phyloP scores from a whole-genome alignment of 2,888 invertebrate genomes.

The Seira sanloemensis region DNA sequence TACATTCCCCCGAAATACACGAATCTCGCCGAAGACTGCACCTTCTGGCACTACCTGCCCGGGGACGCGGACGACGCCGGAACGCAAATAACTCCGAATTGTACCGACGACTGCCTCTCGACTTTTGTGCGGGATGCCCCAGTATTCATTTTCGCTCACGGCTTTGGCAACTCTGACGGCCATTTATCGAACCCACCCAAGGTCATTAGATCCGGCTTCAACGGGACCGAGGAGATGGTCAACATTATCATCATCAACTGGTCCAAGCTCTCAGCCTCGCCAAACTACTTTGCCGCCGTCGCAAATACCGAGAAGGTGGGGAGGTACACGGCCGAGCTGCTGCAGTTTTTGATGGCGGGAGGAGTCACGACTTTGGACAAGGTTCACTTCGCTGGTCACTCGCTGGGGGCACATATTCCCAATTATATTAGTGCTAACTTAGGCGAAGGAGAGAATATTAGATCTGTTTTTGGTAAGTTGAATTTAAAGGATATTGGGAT shows the following conservation, averaged over 20 bases:
- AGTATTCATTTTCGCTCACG: not conserved
- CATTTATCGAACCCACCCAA: not conserved
- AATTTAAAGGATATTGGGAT: too few relatives aligned
- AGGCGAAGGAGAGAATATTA: slow-evolving; percentile 75
- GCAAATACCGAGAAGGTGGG: slow-evolving; percentile 81
- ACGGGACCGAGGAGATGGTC: slow-evolving; percentile 78
- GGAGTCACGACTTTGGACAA: slow-evolving; percentile 78
- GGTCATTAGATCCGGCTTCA: slow-evolving; percentile 76
- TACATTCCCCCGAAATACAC: too few relatives aligned
- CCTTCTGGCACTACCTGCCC: too few relatives aligned
- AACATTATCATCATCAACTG: slow-evolving; percentile 81
- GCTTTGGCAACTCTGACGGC: not conserved
- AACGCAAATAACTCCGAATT: too few relatives aligned
- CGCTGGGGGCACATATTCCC: slow-evolving; percentile 81
- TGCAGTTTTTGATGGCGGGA: slow-evolving; percentile 80
- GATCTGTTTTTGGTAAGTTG: slow-evolving; percentile 57
- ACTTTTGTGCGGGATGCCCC: not conserved
- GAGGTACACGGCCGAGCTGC: slow-evolving; percentile 79
- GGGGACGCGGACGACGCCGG: too few relatives aligned
- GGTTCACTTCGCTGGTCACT: slow-evolving; percentile 81
- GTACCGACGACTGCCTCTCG: not conserved
- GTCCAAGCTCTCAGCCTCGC: slow-evolving; percentile 79
- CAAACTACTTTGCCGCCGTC: slow-evolving; percentile 80
- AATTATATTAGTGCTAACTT: slow-evolving; percentile 81
- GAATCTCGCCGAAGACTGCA: too few relatives aligned